Conservation (phyloP, 30 jellyfish, hydroid and myxozoan species). For the Aurelia sp. region DNA sequence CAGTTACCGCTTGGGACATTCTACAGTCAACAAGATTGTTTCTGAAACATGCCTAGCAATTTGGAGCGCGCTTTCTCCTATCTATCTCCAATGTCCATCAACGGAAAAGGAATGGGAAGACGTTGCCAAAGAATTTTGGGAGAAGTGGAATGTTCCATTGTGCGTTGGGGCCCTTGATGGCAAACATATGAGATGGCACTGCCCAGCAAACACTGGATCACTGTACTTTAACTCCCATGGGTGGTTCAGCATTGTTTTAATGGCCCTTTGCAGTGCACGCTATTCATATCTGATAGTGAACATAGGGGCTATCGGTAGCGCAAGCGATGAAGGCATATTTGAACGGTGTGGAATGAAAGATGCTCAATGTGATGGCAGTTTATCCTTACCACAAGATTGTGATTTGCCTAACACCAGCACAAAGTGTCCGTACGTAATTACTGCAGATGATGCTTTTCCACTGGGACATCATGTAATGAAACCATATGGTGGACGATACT, state of each 20-base stretch:
- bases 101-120: constrained; percentile 50
- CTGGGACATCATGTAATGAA: constrained; percentile 50
- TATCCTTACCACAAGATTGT: constrained; percentile 25
- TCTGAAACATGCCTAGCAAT: constrained; percentile 55
- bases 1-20: too few relatives aligned
- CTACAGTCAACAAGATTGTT: constrained; percentile 50
- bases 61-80: constrained; percentile 41
- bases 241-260: constrained; percentile 58
- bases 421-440: constrained; percentile 20
- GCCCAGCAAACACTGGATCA: constrained; percentile 58
- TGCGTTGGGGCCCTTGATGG: constrained; percentile 63
- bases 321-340: constrained; percentile 15
- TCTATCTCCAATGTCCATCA: neutral
- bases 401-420: constrained; percentile 49
- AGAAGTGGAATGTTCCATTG: constrained; percentile 47
- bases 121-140: constrained; percentile 59
- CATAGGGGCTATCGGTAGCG: constrained; percentile 24
- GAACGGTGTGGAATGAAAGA: constrained; percentile 32
- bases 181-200: constrained; percentile 38
- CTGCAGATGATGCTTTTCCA: constrained; percentile 53
- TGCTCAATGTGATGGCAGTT: constrained; percentile 3
- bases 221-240: constrained; percentile 37
- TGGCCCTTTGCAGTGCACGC: constrained; percentile 73
- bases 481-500: constrained; percentile 46
- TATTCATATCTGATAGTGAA: constrained; percentile 37